Evolutionary conservation across 2,797 vertebrate species (phyloP), one percentile per base, ranked within the genome.

Genomic region (Molossus alvarezi): DNA sequence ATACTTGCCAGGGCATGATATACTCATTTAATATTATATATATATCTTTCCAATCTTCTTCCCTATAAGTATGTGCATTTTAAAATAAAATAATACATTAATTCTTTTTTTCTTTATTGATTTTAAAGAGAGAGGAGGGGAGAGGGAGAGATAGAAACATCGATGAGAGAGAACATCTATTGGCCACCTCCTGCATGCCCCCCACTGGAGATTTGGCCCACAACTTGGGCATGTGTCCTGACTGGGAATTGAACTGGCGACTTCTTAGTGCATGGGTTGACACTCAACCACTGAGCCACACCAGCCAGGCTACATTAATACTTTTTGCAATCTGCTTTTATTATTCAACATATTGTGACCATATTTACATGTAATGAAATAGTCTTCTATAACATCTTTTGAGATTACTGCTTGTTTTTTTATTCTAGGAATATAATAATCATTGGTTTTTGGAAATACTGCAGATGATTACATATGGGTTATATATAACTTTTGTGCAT

Each of bases 381-480:
- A 77, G 41, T 93, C 51, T 91, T 91, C 17, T 84, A 11, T 29
- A 87, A 60, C 10, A 72, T 85, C 75, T 87, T 82, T 93, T 88
- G 53, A 80, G 89, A 57, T 88, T 51, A 41, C n/a, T 79, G 14
- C 18, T 72, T 81, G 33, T 25, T 75, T 96, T 82, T 76, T 33
- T 20, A 51, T 88, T 88, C 73, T 62, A 55, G 23, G 25, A 89
- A 45, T 90, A 23, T 65, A 73, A 79, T 87, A 72, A 84, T 69
- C 17, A 48, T 27, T 91, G 27, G 37, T 27, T 29, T 96, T 95
- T 64, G 48, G 71, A 95, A 89, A 89, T 88, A 94, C 15, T 60
- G 11, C 27, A 51, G 27, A 48, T n/a, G 60, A 88, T 91, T 29
- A 33, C 37, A 53, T 82, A 48, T 83, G 29, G 20, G 3, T 91